A percentile compares a stretch with the other conserved stretches of the same genome.
Evolutionary conservation across 2,797 vertebrate genomes (phyloP).

Genomic region (Falco peregrinus): DNA sequence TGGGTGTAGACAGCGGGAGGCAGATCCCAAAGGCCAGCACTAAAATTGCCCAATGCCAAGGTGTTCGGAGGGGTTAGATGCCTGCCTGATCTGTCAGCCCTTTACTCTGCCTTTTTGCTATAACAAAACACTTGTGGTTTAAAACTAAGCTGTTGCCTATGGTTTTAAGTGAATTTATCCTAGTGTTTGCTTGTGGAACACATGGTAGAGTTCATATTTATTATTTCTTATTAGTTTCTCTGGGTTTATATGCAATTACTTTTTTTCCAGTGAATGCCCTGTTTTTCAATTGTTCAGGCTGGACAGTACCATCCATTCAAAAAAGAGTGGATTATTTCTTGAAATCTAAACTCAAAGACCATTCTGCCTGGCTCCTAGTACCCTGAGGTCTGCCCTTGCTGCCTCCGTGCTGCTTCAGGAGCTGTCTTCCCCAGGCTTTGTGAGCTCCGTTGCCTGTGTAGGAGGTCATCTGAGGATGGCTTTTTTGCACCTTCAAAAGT

Average conservation of each 20-base stretch:
- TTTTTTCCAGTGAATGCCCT: neutral
- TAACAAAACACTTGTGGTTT: neutral
- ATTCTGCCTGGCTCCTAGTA: neutral
- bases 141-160: neutral
- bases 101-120: neutral
- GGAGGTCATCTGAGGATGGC: neutral
- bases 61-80: neutral
- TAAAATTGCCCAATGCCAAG: neutral
- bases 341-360: neutral
- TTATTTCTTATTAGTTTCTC: neutral
- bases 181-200: neutral
- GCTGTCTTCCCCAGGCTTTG: neutral
- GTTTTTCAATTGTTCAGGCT: neutral
- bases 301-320: neutral
- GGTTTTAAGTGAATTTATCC: neutral
- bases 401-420: neutral
- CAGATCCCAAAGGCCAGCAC: neutral
- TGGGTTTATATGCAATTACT: neutral
- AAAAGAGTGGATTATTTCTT: neutral
- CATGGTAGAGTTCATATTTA: neutral
- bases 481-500: neutral
- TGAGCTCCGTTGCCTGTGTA: neutral
- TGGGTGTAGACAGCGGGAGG: neutral
- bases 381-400: neutral
- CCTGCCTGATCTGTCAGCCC: neutral